Evolutionary conservation across 2,888 invertebrate genomes (phyloP).

Genomic region (Caenorhabditis parvicauda): DNA sequence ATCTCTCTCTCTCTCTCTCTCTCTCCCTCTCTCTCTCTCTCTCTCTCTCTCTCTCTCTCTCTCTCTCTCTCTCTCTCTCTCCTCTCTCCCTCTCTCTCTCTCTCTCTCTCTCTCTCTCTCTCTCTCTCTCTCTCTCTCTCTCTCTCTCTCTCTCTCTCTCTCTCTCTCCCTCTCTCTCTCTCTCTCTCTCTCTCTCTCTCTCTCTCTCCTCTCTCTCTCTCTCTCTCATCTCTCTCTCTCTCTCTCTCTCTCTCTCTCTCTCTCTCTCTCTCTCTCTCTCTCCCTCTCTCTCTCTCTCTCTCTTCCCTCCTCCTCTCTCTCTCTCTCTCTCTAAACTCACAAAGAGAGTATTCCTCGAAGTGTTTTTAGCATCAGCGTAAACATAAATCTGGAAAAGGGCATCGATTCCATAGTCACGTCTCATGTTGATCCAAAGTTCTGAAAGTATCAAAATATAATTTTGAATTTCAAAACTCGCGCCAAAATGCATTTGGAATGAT

Average conservation of each 20-base stretch:
- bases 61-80: not conserved
- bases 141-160: not conserved
- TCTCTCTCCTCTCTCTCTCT: not conserved
- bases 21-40: not conserved
- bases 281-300: not conserved
- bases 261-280: not conserved
- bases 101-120: not conserved
- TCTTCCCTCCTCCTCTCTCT: not conserved
- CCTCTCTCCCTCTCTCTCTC: not conserved
- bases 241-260: constrained; percentile 1
- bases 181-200: constrained; percentile 2
- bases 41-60: not conserved
- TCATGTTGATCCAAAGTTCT: constrained; percentile 25
- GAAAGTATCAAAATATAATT: not conserved
- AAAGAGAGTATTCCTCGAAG: constrained; percentile 39
- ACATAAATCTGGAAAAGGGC: constrained; percentile 60
- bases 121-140: not conserved
- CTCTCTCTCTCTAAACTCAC: constrained; percentile 9
- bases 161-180: not conserved
- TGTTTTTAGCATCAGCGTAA: constrained; percentile 58
- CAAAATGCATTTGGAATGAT: not conserved
- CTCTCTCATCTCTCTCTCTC: not conserved
- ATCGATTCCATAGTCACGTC: constrained; percentile 43
- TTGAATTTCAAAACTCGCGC: not conserved
- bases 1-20: constrained; percentile 6